Base-by-base conservation (phyloP, 2,113 vertebrate species). In the Potamarius usumacintae region DNA sequence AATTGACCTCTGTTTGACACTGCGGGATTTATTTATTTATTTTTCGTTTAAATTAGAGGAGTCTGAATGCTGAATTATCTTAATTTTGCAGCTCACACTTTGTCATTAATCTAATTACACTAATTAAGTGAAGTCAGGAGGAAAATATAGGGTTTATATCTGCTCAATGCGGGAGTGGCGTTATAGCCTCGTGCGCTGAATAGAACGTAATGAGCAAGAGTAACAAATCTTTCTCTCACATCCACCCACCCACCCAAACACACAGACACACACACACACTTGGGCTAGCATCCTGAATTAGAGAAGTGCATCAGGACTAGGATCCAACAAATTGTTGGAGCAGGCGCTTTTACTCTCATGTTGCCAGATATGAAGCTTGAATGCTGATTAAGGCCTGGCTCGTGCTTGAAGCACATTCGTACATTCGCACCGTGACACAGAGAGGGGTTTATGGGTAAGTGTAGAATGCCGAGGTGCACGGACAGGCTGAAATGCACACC, bases 151-250 rank as follows among this genome's bases (percentile, higher is more conserved):
- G 63, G 82, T 83, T 83, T 83, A 83, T 83, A 83, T 83, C 63
- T 20, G 14, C n/a, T 69, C 48, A 67, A 30, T 67, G 69, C 8
- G 25, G n/a, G 50, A 69, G 55, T 34, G 79, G 30, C 57, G 57
- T 81, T 81, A 81, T 81, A 60, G 78, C 78, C 55, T 22, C 55
- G 55, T 34, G 55, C 8, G 8, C 69, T 78, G 52, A 22, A 86
- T 82, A 10, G 69, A 88, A 76, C 79, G 30, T 67, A 83, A 90
- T 89, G 88, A 92, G 91, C 92, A 89, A 94, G 94, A 94, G 92
- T 86, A 90, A 93, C 90, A 93, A 92, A 93, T 94, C 91, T 93
- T 63, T 71, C 8, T 48, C 53, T 20, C 52, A 71, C 82, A 50
- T 42, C 5, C 62, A 67, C 80, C 42, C 82, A 20, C 63, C 30